Percentiles rank a stretch among this genome's conserved stretches.
These are phyloP conservation scores for Triplophysa bombifrons DNA, from an alignment of 2,797 vertebrate species.

Conservation along the genomic window DNA sequence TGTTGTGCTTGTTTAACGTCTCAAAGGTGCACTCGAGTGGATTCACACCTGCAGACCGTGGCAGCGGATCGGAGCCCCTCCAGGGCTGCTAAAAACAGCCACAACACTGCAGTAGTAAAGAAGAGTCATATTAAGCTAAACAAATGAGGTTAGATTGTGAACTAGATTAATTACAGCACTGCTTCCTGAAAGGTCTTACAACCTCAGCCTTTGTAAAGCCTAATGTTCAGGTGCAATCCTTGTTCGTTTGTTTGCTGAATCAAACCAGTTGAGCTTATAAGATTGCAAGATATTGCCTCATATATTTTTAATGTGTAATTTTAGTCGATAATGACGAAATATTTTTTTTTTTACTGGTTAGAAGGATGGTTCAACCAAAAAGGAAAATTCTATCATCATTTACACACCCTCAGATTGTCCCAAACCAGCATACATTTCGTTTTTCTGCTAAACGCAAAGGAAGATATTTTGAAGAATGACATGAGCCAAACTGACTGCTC, in stretches of 20 bases:
- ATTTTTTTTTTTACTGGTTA: no score
- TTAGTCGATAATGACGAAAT: background rate
- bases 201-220: conserved; percentile 21
- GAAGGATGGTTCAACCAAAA: no score
- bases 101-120: conserved; percentile 24
- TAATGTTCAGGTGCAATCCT: conserved; percentile 11
- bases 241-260: conserved; percentile 13
- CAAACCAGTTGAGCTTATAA: conserved; percentile 20
- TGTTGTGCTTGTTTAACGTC: conserved; percentile 49
- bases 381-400: no score
- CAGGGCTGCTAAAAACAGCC: conserved; percentile 44
- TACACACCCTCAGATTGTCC: no score
- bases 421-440: no score
- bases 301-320: conserved; percentile 6
- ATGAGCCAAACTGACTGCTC: no score
- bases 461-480: no score
- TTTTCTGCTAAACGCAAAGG: no score
- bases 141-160: conserved; percentile 49
- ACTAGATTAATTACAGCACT: conserved; percentile 45
- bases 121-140: conserved; percentile 39
- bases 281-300: conserved; percentile 49
- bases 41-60: conserved; percentile 49
- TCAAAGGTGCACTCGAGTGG: conserved; percentile 36
- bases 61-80: conserved; percentile 29
- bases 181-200: conserved; percentile 32